Base-by-base conservation (phyloP, 2,888 invertebrate genomes). In the Octonoba sinensis region DNA sequence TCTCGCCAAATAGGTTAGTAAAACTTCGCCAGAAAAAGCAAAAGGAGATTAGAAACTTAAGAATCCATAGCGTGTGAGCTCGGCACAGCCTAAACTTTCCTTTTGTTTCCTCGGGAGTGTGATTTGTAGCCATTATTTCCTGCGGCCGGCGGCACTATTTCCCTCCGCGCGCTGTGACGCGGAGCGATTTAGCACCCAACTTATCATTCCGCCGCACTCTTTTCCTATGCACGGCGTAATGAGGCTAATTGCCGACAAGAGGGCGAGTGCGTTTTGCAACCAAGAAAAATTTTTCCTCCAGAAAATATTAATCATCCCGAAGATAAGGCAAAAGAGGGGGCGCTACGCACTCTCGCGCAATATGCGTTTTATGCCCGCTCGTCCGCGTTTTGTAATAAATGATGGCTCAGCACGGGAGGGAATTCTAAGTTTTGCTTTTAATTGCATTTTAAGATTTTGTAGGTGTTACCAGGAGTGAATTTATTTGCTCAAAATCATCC, bases 111-210 rank as follows among this genome's bases (percentile, higher is more conserved):
- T 67, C 79, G 69, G 46, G 79, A 79, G 79, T 73, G 79, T 79
- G 79, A 79, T 79, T 79, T 79, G 79, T 73, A 67, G 67, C 79
- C 79, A 79, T 79, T 79, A 79, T 79, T 79, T 79, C 79, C 79
- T 62, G 60, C 60, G 59, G 66, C 76, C 69, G 62, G 69, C 59
- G 76, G 76, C 69, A 76, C 76, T 76, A 76, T 69, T 76, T 73
- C 62, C 72, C 79, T 79, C 67, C 73, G 79, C 79, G 62, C 73
- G 49, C 12, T 76, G 76, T 69, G 76, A 76, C 76, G 76, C 69
- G 76, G 69, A 69, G 76, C 79, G 79, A 79, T 79, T 79, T 79
- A 79, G 73, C 79, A 79, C 79, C 79, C 79, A 79, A 79, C 79
- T 79, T 79, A 79, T 79, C 79, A 79, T 71, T 71, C 65, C 47